A percentile compares a stretch with the other conserved stretches of the same genome.
phyloP scores from a whole-genome alignment of 2,888 invertebrate species.

The Agrochola lota region DNA sequence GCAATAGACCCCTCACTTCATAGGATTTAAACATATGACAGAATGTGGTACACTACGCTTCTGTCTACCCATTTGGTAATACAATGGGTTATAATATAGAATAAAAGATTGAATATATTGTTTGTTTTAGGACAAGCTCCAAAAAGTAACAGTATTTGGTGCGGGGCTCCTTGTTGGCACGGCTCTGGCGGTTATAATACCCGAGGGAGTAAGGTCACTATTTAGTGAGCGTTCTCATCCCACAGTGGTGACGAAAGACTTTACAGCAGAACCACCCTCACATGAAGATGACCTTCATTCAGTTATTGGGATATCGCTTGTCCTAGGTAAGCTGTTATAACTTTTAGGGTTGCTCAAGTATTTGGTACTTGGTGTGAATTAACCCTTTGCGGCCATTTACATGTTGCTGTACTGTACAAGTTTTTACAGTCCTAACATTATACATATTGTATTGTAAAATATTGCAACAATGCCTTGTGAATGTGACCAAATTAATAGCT shows the following conservation, averaged over 20 bases:
- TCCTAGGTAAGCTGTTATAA: conserved; percentile 91
- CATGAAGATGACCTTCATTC: conserved; percentile 92
- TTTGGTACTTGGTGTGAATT: neutral
- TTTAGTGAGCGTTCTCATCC: conserved; percentile 85
- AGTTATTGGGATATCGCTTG: conserved; percentile 97
- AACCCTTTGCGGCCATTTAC: neutral
- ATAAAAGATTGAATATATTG: neutral
- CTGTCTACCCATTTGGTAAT: neutral
- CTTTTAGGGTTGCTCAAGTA: neutral
- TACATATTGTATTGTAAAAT: neutral
- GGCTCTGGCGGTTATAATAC: conserved; percentile 99
- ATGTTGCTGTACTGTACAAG: neutral
- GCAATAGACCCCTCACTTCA: neutral
- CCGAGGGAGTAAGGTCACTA: conserved; percentile 98
- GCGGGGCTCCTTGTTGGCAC: conserved; percentile 99
- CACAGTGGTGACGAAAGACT: conserved; percentile 80
- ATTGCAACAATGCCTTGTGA: neutral
- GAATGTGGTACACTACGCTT: neutral
- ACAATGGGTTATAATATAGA: neutral
- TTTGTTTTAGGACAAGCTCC: conserved; percentile 95
- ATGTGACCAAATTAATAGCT: neutral
- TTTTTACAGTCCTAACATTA: neutral
- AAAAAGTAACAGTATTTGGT: conserved; percentile 98
- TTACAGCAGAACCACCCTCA: conserved; percentile 80
- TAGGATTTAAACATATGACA: neutral